Base-by-base conservation (phyloP, 2,888 invertebrate genomes). In the Sthenelais limicola region DNA sequence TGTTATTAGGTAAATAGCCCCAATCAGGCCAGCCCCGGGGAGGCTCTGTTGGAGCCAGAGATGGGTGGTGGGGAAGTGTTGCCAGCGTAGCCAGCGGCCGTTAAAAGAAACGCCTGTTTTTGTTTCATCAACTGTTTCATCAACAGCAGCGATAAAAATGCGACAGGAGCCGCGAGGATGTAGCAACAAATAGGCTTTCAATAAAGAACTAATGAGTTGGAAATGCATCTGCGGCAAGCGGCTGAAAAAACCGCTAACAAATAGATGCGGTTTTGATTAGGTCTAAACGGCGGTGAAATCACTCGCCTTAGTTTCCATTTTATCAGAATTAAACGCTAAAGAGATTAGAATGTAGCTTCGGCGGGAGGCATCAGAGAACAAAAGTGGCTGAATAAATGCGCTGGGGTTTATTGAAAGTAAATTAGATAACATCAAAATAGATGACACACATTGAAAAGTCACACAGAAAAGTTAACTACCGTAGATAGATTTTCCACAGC, bases 1-100 rank as follows among this genome's bases (percentile, higher is more conserved):
- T 43, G 49, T 49, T 49, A 49, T 49, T 49, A 56, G 56, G 30
- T 12, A n/a, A 12, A 54, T 43, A 43, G 15, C 43, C n/a, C n/a
- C n/a, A n/a, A 43, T 9, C 18, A 18, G 43, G 43, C 43, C 43
- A 9, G 43, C 18, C 12, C 12, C 12, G 43, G 43, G 15, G 43
- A 18, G 43, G 43, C 18, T 9, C 43, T 12, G 43, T 43, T 43
- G 12, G 9, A 43, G 12, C 43, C 43, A 12, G 43, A 18, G 15
- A n/a, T n/a, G n/a, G n/a, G n/a, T n/a, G n/a, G n/a, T 4, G 48
- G 9, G 48, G 48, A 21, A 4, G 24, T 48, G 48, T 48, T 48
- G 48, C 48, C 48, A 21, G n/a, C n/a, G n/a, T n/a, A 24, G 21
- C 48, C 48, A 48, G 3, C n/a, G 48, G 24, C 3, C n/a, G 48